Percentiles rank a stretch among this genome's conserved stretches.
Evolutionary conservation across 2,888 invertebrate genomes (phyloP).

Genomic region (Crioceris asparagi): DNA sequence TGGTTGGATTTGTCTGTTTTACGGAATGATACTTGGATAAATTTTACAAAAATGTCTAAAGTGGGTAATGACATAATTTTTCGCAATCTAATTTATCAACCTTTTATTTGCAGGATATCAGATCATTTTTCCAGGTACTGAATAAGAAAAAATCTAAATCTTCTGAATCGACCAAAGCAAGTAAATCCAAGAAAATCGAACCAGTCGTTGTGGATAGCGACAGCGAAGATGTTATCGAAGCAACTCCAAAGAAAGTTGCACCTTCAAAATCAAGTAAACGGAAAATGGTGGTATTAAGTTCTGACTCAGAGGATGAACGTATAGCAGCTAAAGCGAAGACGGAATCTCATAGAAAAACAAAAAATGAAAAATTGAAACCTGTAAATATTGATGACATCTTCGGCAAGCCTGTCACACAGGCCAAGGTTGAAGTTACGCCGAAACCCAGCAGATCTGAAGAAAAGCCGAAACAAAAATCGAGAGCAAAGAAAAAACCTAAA

Average conservation of each 20-base stretch:
- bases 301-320: slow-evolving; percentile 25
- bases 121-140: slow-evolving; percentile 45
- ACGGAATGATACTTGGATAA: no score
- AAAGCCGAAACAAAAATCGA: slow-evolving; percentile 19
- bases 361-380: slow-evolving; percentile 33
- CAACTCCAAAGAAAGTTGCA: slow-evolving; percentile 38
- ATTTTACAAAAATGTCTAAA: no score
- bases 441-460: slow-evolving; percentile 14
- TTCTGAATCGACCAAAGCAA: slow-evolving; percentile 32
- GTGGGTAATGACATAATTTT: no score
- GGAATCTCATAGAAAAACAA: slow-evolving; percentile 29
- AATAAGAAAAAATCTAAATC: slow-evolving; percentile 25
- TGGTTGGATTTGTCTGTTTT: no score
- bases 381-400: slow-evolving; percentile 47
- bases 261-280: slow-evolving; percentile 16
- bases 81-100: neutral
- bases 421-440: slow-evolving; percentile 30
- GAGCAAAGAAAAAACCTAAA: slow-evolving; percentile 19
- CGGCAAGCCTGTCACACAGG: slow-evolving; percentile 47
- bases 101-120: slow-evolving; percentile 46
- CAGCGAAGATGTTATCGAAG: slow-evolving; percentile 49
- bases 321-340: slow-evolving; percentile 19
- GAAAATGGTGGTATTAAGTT: slow-evolving; percentile 21
- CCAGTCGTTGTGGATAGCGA: slow-evolving; percentile 37
- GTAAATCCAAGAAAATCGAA: no score